phyloP scores from a whole-genome alignment of 2,888 invertebrate species.

The Lycaena phlaeas region DNA sequence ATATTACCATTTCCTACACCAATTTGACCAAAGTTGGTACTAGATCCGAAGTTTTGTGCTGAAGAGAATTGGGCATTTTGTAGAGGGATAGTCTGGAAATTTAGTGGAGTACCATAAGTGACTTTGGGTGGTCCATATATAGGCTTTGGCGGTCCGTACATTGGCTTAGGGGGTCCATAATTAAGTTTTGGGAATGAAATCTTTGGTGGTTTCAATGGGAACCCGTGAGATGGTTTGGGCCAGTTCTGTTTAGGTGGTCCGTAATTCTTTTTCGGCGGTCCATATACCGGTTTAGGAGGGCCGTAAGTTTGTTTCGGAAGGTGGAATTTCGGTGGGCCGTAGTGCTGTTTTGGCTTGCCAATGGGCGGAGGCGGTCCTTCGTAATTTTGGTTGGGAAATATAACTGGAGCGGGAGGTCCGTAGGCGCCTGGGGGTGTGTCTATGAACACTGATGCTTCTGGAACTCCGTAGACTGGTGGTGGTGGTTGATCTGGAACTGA shows the following conservation, averaged over 20 bases:
- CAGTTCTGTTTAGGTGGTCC: slow-evolving; percentile 41
- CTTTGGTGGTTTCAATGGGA: slow-evolving; percentile 45
- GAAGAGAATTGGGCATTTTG: slow-evolving; percentile 28
- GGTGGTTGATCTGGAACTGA: slow-evolving; percentile 60
- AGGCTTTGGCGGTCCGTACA: slow-evolving; percentile 62
- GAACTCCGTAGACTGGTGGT: slow-evolving; percentile 74
- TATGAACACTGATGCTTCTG: slow-evolving; percentile 47
- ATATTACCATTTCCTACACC: slow-evolving; percentile 17
- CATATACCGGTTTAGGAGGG: slow-evolving; percentile 51
- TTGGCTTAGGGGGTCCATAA: slow-evolving; percentile 35
- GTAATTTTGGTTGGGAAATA: slow-evolving; percentile 48
- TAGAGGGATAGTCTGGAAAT: slow-evolving; percentile 27
- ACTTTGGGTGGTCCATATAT: slow-evolving; percentile 46
- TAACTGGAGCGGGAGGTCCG: slow-evolving; percentile 64
- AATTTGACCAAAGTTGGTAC: slow-evolving; percentile 20
- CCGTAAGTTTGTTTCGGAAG: slow-evolving; percentile 54
- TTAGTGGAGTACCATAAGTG: slow-evolving; percentile 35
- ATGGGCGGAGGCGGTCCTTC: slow-evolving; percentile 69
- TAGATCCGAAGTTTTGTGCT: slow-evolving; percentile 19
- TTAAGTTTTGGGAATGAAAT: slow-evolving; percentile 36
- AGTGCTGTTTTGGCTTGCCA: slow-evolving; percentile 44
- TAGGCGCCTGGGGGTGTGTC: slow-evolving; percentile 54
- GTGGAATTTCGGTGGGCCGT: slow-evolving; percentile 42
- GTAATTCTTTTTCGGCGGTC: slow-evolving; percentile 42
- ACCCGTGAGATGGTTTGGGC: slow-evolving; percentile 45